Conservation (phyloP, 2,113 vertebrate genomes). For the Callithrix jacchus region DNA sequence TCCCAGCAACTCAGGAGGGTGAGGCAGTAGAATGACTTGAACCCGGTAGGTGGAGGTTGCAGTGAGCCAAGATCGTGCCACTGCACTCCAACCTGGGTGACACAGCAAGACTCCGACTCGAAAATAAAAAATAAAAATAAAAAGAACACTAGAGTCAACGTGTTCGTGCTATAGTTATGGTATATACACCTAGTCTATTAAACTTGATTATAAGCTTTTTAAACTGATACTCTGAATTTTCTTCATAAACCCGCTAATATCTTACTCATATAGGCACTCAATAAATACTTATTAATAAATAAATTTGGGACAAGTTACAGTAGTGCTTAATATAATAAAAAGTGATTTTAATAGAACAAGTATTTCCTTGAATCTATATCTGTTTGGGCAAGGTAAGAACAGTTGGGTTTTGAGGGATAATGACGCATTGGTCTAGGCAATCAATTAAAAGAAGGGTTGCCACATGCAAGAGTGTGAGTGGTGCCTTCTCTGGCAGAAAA, state of each 20-base stretch:
- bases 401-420: not conserved
- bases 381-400: not conserved
- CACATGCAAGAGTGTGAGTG: not conserved
- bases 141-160: not conserved
- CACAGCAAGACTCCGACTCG: not conserved
- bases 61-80: not conserved
- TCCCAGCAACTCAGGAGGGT: not conserved
- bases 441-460: not conserved
- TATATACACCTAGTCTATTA: not conserved
- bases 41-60: not conserved
- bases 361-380: not conserved
- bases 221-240: not conserved
- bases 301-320: not conserved
- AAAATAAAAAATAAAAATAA: not conserved
- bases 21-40: not conserved
- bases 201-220: not conserved
- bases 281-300: not conserved
- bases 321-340: not conserved
- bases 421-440: not conserved
- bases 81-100: not conserved
- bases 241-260: constrained; percentile 2
- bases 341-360: not conserved
- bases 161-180: not conserved
- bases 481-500: not conserved
- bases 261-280: not conserved